A percentile compares a stretch with the other conserved stretches of the same genome.
These are phyloP conservation scores for Coregonus clupeaformis DNA, from an alignment of 2,113 vertebrate genomes.

Conservation along the genomic window DNA sequence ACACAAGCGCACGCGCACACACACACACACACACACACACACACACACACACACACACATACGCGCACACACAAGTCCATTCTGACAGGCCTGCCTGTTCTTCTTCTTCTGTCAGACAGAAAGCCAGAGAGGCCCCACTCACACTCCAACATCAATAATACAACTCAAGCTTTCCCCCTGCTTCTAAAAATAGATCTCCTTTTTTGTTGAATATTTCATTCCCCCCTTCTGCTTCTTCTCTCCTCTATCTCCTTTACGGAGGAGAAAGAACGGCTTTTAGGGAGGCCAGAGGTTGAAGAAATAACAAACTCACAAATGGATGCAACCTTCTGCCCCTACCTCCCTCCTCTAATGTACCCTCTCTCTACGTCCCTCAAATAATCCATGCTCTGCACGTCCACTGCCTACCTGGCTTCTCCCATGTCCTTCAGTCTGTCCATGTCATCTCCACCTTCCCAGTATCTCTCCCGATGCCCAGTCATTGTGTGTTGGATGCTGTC, in stretches of 20 bases:
- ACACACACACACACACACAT: neutral
- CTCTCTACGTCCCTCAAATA: slow-evolving; percentile 16
- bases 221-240: slow-evolving; percentile 23
- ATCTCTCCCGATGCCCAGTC: neutral
- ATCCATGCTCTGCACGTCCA: neutral
- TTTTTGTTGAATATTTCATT: slow-evolving; percentile 74
- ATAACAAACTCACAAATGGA: neutral
- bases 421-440: neutral
- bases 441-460: neutral
- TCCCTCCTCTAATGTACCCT: slow-evolving; percentile 24
- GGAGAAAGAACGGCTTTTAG: neutral
- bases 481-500: neutral
- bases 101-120: slow-evolving; percentile 32
- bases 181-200: slow-evolving; percentile 65
- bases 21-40: neutral
- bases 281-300: neutral
- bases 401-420: neutral
- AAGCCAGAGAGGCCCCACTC: slow-evolving; percentile 39
- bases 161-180: slow-evolving; percentile 49
- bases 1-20: neutral
- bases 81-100: slow-evolving; percentile 5
- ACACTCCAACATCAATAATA: slow-evolving; percentile 70
- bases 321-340: slow-evolving; percentile 15
- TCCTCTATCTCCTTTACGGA: slow-evolving; percentile 18
- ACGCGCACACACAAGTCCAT: neutral